phyloP scores from a whole-genome alignment of 2,888 invertebrate species.

The Elaeidobius kamerunicus region DNA sequence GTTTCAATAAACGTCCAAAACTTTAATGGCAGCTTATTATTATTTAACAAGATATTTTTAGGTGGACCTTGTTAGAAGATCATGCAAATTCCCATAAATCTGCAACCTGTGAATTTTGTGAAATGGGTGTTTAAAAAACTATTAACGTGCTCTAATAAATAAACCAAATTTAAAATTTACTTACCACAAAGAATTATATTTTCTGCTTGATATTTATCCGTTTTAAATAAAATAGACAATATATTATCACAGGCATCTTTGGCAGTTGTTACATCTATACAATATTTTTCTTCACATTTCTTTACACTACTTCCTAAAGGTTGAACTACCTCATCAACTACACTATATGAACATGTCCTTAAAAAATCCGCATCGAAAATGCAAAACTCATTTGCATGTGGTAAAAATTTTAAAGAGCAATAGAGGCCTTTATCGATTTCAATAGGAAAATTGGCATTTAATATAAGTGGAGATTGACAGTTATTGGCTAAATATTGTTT shows the following conservation, averaged over 20 bases:
- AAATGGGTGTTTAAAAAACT: too few relatives aligned
- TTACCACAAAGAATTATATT: conserved; percentile 52
- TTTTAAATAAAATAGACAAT: conserved; percentile 39
- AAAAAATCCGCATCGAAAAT: conserved; percentile 55
- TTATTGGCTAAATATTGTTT: conserved; percentile 54
- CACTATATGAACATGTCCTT: conserved; percentile 51
- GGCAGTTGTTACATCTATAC: conserved; percentile 50
- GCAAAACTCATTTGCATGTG: conserved; percentile 52
- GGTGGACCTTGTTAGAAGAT: too few relatives aligned
- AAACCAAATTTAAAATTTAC: too few relatives aligned
- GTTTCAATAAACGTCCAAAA: too few relatives aligned
- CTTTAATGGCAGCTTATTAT: too few relatives aligned
- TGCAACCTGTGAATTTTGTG: too few relatives aligned
- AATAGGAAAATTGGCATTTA: conserved; percentile 56
- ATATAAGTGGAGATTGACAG: conserved; percentile 51
- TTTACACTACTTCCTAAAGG: conserved; percentile 19
- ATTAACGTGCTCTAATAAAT: too few relatives aligned
- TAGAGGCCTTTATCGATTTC: conserved; percentile 46
- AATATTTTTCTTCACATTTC: conserved; percentile 13
- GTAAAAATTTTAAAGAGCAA: conserved; percentile 46
- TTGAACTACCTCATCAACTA: conserved; percentile 32
- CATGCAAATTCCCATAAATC: too few relatives aligned
- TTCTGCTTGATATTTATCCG: conserved; percentile 40
- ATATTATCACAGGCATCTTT: conserved; percentile 51
- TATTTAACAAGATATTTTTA: too few relatives aligned